A percentile compares a stretch with the other conserved stretches of the same genome.
Evolutionary conservation across 2,797 vertebrate genomes (phyloP).

Genomic region (Anguilla pacifica): DNA sequence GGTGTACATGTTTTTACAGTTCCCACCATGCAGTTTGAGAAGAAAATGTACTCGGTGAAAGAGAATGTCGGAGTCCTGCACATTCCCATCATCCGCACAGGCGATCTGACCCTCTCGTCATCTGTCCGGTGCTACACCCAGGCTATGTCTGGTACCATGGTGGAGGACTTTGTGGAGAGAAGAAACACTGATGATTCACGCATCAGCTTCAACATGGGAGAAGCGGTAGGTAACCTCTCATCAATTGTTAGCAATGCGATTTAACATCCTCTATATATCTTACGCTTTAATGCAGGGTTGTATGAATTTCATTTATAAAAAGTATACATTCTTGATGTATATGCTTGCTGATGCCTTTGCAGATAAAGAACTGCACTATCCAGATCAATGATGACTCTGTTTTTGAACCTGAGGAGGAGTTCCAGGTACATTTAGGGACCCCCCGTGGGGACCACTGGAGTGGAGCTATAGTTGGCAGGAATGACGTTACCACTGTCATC

Average conservation of each 20-base stretch:
- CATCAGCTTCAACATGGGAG: slow-evolving; percentile 88
- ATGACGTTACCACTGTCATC: slow-evolving; percentile 79
- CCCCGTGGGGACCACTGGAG: slow-evolving; percentile 94
- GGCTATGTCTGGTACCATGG: slow-evolving; percentile 82
- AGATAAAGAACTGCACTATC: slow-evolving; percentile 94
- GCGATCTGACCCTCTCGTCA: slow-evolving; percentile 89
- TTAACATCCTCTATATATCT: not conserved
- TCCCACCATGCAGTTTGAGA: slow-evolving; percentile 96
- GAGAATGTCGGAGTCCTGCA: slow-evolving; percentile 84
- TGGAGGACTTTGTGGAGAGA: slow-evolving; percentile 90
- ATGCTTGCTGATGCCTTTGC: slow-evolving; percentile 11
- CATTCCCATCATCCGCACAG: slow-evolving; percentile 81
- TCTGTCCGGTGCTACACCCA: slow-evolving; percentile 90
- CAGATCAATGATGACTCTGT: slow-evolving; percentile 87
- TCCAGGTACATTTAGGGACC: slow-evolving; percentile 84
- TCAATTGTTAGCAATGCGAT: not conserved
- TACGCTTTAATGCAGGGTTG: not conserved
- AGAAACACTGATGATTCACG: slow-evolving; percentile 84
- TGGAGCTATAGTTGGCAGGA: slow-evolving; percentile 85
- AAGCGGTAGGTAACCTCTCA: slow-evolving; percentile 76
- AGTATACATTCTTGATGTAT: not conserved
- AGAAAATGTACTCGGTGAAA: slow-evolving; percentile 77
- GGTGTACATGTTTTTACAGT: slow-evolving; percentile 67
- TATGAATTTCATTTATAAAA: not conserved
- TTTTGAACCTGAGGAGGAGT: slow-evolving; percentile 93